phyloP scores from a whole-genome alignment of 2,113 vertebrate genomes.

The Nycticryphes semicollaris region DNA sequence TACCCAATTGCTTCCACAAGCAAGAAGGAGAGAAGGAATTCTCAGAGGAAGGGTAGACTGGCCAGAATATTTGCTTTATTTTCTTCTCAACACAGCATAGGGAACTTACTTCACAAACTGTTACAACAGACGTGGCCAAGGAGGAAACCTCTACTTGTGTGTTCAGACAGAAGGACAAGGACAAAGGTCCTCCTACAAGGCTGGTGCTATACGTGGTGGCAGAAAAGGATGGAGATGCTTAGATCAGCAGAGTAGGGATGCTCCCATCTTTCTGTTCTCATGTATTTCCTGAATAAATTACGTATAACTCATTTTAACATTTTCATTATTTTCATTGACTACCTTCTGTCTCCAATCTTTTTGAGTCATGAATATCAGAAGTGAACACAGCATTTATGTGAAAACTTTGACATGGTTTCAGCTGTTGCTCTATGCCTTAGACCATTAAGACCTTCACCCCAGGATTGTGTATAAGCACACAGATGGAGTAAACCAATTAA shows the following conservation, averaged over 20 bases:
- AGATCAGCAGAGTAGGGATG: background rate
- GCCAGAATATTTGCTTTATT: background rate
- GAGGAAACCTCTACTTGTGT: background rate
- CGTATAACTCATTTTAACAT: background rate
- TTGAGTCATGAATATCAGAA: background rate
- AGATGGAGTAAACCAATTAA: background rate
- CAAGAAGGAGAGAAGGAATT: background rate
- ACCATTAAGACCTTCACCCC: background rate
- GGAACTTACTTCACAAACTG: background rate
- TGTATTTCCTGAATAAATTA: background rate
- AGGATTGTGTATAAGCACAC: background rate
- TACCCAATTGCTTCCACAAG: background rate
- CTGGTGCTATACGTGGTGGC: background rate
- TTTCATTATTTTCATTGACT: background rate
- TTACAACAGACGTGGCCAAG: background rate
- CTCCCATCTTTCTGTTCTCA: background rate
- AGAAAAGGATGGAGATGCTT: background rate
- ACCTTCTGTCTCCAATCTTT: background rate
- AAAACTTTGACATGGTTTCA: background rate
- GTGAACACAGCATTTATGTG: background rate
- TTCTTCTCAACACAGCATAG: background rate
- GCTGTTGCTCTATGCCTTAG: background rate
- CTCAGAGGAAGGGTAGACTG: background rate
- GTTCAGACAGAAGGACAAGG: background rate
- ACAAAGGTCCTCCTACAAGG: background rate